Conservation (phyloP, 2,113 vertebrate species). For the Miniopterus natalensis region DNA sequence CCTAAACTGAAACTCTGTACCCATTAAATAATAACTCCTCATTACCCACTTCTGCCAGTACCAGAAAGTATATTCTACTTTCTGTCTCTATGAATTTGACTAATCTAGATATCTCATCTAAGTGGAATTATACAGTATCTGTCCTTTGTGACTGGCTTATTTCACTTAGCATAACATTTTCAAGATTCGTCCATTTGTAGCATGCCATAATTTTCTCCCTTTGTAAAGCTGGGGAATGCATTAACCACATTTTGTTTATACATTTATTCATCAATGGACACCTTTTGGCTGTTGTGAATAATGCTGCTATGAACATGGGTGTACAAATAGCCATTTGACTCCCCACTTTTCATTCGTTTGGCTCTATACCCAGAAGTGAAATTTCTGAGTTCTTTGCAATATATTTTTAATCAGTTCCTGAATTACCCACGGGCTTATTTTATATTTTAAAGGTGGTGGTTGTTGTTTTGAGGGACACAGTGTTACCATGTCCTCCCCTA, state of each 20-base stretch:
- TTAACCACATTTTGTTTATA: not conserved
- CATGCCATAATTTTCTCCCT: not conserved
- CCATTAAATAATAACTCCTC: not conserved
- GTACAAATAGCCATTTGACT: not conserved
- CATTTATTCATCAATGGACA: not conserved
- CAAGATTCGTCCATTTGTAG: not conserved
- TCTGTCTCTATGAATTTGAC: not conserved
- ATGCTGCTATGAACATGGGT: not conserved
- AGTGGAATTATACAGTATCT: not conserved
- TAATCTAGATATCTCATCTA: not conserved
- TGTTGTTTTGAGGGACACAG: not conserved
- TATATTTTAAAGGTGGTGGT: not conserved
- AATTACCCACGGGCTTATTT: not conserved
- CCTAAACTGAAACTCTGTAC: not conserved
- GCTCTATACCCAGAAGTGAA: not conserved
- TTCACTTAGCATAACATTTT: not conserved
- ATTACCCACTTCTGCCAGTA: not conserved
- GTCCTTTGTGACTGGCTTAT: not conserved
- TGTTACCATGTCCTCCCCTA: not conserved
- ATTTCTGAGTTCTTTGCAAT: not conserved
- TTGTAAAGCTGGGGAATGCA: not conserved
- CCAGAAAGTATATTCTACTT: not conserved
- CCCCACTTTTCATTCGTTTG: not conserved
- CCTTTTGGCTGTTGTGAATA: not conserved
- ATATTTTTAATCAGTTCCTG: not conserved